A percentile compares a stretch with the other conserved stretches of the same genome.
Evolutionary conservation across 2,113 vertebrate genomes (phyloP).

Genomic region (Prinia subflava): DNA sequence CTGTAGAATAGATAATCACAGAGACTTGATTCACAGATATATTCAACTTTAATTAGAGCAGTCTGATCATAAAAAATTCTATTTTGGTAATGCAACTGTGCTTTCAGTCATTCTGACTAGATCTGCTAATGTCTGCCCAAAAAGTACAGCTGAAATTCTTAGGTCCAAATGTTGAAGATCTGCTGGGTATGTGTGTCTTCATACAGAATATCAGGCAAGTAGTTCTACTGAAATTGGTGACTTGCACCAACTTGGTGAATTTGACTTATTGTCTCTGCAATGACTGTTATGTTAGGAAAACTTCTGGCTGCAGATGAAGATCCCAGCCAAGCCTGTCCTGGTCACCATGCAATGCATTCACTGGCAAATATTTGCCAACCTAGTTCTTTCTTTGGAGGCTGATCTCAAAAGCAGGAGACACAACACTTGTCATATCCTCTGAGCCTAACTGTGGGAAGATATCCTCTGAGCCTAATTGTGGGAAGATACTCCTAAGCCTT

Average conservation of each 20-base stretch:
- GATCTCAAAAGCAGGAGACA: not conserved
- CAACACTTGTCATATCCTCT: not conserved
- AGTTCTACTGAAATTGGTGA: not conserved
- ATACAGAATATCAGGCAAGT: not conserved
- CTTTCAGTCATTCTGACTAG: not conserved
- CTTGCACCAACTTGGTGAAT: rapidly evolving
- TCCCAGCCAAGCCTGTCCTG: not conserved
- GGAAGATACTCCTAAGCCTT: not conserved
- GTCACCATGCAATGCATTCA: not conserved
- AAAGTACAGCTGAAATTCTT: not conserved
- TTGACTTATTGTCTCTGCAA: not conserved
- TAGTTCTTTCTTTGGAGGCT: not conserved
- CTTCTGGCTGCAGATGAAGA: not conserved
- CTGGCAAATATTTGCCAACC: rapidly evolving
- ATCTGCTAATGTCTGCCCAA: not conserved
- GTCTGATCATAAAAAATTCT: not conserved
- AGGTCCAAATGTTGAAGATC: not conserved
- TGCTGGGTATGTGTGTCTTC: not conserved
- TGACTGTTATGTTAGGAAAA: not conserved
- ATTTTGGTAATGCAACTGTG: not conserved
- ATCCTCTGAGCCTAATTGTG: not conserved
- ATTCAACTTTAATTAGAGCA: not conserved
- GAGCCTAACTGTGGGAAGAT: not conserved
- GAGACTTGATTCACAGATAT: not conserved
- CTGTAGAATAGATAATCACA: not conserved